Conservation (phyloP, 2,113 vertebrate genomes). For the Sialia sialis region DNA sequence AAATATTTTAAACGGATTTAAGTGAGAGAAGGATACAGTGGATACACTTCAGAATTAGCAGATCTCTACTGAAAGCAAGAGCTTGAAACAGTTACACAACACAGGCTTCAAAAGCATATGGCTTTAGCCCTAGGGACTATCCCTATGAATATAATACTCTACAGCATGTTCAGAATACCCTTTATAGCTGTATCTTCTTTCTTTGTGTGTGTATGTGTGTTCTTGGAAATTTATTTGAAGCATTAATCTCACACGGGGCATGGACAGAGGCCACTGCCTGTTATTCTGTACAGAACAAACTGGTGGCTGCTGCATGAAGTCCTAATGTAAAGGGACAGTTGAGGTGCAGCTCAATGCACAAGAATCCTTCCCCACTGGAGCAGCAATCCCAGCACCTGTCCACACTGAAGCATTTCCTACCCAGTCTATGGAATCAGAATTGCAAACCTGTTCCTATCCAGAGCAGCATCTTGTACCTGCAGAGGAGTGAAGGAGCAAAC, state of each 20-base stretch:
- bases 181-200: not conserved
- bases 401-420: not conserved
- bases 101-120: not conserved
- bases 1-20: conserved; percentile 21
- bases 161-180: not conserved
- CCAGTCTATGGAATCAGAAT: not conserved
- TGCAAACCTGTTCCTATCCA: not conserved
- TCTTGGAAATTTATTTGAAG: not conserved
- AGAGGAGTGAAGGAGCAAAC: not conserved
- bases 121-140: not conserved
- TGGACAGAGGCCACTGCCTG: not conserved
- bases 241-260: not conserved
- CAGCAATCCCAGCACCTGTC: not conserved
- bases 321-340: not conserved
- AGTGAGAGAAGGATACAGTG: not conserved
- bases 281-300: not conserved
- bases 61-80: not conserved
- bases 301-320: not conserved
- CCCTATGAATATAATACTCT: not conserved
- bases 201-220: not conserved
- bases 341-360: not conserved
- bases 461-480: not conserved
- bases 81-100: conserved; percentile 2
- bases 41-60: not conserved
- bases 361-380: not conserved